Base-by-base conservation (phyloP, 2,888 invertebrate species). In the Herminia tarsipennalis region DNA sequence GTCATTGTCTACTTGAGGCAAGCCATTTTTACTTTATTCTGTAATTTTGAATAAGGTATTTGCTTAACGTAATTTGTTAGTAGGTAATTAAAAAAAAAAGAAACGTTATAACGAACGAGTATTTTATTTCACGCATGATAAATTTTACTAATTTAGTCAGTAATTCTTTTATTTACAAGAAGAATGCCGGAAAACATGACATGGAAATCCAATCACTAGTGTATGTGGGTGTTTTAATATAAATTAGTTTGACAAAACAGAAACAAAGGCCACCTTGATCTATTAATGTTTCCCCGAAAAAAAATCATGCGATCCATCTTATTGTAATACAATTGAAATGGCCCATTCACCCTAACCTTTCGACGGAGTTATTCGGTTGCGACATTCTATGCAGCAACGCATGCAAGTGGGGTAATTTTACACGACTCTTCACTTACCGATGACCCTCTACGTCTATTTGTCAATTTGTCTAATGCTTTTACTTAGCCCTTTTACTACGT, bases 271-370 rank as follows among this genome's bases (percentile, higher is more conserved):
- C 8, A 28, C 27, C 27, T 28, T 28, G 13, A 13, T 28, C 14
- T 14, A 10, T 18, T 20, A 3, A 5, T 34, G 16, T 27, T 35
- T 20, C 29, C 10, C 27, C 13, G 8, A 49, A 51, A 64, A 58
- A 49, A 25, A 16, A 17, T 34, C 43, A 56, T 54, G 28, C 40
- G 35, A 42, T 58, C 53, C 22, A 18, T 29, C 13, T 49, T 51
- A 61, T 38, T 50, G 44, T 52, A 42, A 51, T 47, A 53, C 49
- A 56, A 61, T 70, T 56, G 56, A 55, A 57, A 59, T 55, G 43
- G 58, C 44, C 50, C 52, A 56, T 60, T 65, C 70, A 52, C 65
- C 65, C 67, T 69, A 78, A 81, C 82, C 82, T 82, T 81, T 81
- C 44, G 47, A 44, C 73, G 18, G 43, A 58, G 71, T 70, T 53